Evolutionary conservation across 1,140 invertebrate species (phyloP).

Genomic region (Ceratosolen fusciceps): DNA sequence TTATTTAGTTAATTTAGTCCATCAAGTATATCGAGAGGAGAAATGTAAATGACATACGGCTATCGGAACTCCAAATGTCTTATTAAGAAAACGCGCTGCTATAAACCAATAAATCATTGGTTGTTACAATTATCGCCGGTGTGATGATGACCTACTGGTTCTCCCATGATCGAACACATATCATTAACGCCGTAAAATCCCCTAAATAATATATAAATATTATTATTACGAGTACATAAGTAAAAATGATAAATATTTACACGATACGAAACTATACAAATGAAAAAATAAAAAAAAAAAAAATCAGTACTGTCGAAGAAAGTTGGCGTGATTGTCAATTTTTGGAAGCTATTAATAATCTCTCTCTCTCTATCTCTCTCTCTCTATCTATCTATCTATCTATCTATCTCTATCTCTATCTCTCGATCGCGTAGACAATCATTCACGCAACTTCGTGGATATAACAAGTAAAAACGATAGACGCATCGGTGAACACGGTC

Average conservation of each 20-base stretch:
- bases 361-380: no score
- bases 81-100: no score
- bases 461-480: slow-evolving; percentile 21
- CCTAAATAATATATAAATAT: slow-evolving; percentile 52
- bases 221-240: slow-evolving; percentile 37
- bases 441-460: slow-evolving; percentile 18
- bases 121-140: no score
- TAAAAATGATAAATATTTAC: slow-evolving; percentile 71
- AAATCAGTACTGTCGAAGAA: slow-evolving; percentile 63
- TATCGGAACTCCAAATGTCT: no score
- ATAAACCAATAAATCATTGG: no score
- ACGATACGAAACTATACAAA: slow-evolving; percentile 60
- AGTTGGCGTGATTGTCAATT: slow-evolving; percentile 65
- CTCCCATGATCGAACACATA: background rate
- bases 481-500: background rate
- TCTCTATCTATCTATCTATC: no score
- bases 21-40: no score
- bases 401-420: no score
- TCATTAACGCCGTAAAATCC: background rate
- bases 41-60: no score
- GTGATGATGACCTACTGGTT: no score
- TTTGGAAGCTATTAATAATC: slow-evolving; percentile 52
- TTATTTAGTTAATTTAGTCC: no score
- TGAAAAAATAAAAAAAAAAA: slow-evolving; percentile 55
- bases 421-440: no score